Base-by-base conservation (phyloP, 2,113 vertebrate species). In the Zosterops lateralis region DNA sequence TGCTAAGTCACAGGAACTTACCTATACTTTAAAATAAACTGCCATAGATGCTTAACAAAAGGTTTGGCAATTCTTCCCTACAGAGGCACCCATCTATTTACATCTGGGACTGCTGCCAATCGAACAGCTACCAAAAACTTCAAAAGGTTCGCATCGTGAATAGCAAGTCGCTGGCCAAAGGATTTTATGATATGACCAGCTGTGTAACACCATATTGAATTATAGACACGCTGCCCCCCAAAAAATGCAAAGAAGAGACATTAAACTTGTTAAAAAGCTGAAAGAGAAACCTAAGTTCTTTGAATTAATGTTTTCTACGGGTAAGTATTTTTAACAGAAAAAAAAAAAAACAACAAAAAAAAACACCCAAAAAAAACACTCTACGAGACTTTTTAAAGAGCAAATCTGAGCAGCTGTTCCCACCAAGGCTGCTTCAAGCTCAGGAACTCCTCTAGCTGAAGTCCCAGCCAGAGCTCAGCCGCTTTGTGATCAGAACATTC, bases 51-150 rank as follows among this genome's bases (percentile, higher is more conserved):
- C 91, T 53, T 56, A 92, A 96, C 92, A 92, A 88, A 95, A 79
- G 60, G n/a, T 74, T 58, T 93, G 94, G 82, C 87, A 84, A 62
- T 38, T 68, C 74, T 78, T 74, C 68, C 71, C 65, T 31, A 25
- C 78, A 70, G 78, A 88, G 72, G 60, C 86, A 93, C 80, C 89
- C 90, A 82, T 84, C 86, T 93, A 93, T 89, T 94, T 92, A 72
- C 89, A 93, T 81, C 80, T 90, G 86, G 89, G 93, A 95, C 65
- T 12, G 45, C 75, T 93, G 96, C 96, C 96, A 97, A 67, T 0
- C n/a, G 81, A 70, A 74, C 75, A 92, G 93, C 93, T 78, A 96
- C 96, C 94, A 96, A 95, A 90, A 97, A 95, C 96, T 95, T 96
- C 93, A 95, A 84, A 96, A 82, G 75, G 25, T 74, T 92, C 82